A percentile compares a stretch with the other conserved stretches of the same genome.
phyloP scores from a whole-genome alignment of 2,113 vertebrate species.

The Tretioscincus oriximinensis region DNA sequence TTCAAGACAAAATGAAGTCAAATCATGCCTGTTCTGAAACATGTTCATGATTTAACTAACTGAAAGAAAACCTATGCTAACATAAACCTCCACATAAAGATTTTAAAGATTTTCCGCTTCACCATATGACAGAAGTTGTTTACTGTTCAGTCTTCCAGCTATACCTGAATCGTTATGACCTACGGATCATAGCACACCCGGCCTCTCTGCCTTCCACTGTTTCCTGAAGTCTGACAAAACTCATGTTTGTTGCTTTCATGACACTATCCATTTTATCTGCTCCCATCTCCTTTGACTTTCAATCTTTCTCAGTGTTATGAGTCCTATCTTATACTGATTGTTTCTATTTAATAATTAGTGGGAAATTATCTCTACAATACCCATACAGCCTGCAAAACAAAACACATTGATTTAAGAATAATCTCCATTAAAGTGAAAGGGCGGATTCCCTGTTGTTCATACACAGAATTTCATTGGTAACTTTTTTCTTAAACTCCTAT shows the following conservation, averaged over 20 bases:
- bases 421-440: background rate
- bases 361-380: background rate
- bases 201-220: no score
- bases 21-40: background rate
- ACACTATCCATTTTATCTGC: no score
- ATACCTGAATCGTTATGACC: no score
- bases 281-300: background rate
- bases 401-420: background rate
- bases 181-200: no score
- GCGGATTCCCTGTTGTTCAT: background rate
- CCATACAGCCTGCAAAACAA: background rate
- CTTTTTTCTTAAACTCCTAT: background rate
- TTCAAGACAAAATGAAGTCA: background rate
- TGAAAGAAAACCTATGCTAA: background rate
- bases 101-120: background rate
- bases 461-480: background rate
- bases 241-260: no score
- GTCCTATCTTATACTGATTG: background rate
- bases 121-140: no score
- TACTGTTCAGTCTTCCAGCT: no score
- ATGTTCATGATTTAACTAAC: background rate
- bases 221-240: no score
- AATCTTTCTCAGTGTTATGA: background rate
- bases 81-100: background rate
- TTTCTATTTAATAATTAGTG: background rate